Evolutionary conservation across 2,797 vertebrate species (phyloP).

Genomic region (Sebastes ruberrimus): DNA sequence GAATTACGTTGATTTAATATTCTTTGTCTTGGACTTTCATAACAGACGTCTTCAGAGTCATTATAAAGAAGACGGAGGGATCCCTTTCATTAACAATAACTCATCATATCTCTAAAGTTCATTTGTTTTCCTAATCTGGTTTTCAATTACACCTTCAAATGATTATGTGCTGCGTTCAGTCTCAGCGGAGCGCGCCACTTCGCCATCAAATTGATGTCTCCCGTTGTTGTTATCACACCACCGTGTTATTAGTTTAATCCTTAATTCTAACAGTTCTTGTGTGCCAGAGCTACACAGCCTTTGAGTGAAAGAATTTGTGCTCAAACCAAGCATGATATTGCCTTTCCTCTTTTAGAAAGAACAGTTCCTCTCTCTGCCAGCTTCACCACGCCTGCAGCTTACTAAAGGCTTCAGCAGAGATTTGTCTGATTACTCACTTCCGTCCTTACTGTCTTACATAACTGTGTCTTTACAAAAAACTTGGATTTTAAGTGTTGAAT

Average conservation of each 20-base stretch:
- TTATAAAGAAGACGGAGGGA: slow-evolving; percentile 10
- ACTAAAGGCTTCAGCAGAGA: slow-evolving; percentile 38
- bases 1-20: slow-evolving; percentile 9
- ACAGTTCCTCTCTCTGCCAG: slow-evolving; percentile 16
- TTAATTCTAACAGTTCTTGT: slow-evolving; percentile 35
- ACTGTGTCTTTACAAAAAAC: not conserved
- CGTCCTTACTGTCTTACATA: slow-evolving; percentile 15
- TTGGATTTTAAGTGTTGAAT: not conserved
- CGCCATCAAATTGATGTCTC: slow-evolving; percentile 31
- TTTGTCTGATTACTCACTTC: slow-evolving; percentile 29
- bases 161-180: slow-evolving; percentile 25
- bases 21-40: not conserved
- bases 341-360: slow-evolving; percentile 26
- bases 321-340: slow-evolving; percentile 57
- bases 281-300: slow-evolving; percentile 12
- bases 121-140: slow-evolving; percentile 59
- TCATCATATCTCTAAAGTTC: slow-evolving; percentile 36
- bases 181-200: slow-evolving; percentile 6
- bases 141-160: slow-evolving; percentile 66
- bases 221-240: slow-evolving; percentile 42
- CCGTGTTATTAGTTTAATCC: slow-evolving; percentile 56
- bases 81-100: slow-evolving; percentile 25
- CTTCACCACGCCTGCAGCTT: slow-evolving; percentile 26
- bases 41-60: slow-evolving; percentile 5
- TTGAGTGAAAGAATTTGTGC: slow-evolving; percentile 21